phyloP scores from a whole-genome alignment of 2,888 invertebrate genomes.

The Lasius fuliginosus region DNA sequence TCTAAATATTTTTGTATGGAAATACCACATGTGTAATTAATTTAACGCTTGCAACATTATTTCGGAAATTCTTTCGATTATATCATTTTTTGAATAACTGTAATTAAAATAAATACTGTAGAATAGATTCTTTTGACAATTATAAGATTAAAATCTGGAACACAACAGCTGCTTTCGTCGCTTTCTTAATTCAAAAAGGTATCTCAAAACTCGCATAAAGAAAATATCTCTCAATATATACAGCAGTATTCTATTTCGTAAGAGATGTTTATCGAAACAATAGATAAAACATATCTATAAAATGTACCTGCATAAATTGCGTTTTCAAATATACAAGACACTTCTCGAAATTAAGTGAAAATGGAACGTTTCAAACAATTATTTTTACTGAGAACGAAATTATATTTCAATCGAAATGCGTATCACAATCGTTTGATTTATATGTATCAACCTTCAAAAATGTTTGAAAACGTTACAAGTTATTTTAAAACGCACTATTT shows the following conservation, averaged over 20 bases:
- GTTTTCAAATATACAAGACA: too few species aligned
- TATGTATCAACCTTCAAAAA: too few species aligned
- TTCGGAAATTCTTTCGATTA: neutral
- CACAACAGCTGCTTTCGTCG: neutral
- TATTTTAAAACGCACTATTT: neutral
- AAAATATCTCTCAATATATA: neutral
- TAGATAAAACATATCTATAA: too few species aligned
- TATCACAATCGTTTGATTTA: too few species aligned
- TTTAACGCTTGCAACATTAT: neutral
- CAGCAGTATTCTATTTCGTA: too few species aligned
- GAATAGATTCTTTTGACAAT: neutral
- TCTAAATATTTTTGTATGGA: neutral
- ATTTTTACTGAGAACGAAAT: too few species aligned
- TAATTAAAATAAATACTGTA: neutral
- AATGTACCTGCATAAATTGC: too few species aligned
- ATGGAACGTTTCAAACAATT: too few species aligned
- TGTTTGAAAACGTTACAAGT: neutral
- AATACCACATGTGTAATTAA: neutral
- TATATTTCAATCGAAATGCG: too few species aligned
- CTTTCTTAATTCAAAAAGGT: neutral
- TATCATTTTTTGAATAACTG: neutral
- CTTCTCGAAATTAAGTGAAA: too few species aligned
- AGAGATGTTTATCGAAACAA: too few species aligned
- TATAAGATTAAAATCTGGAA: slow-evolving; percentile 15
- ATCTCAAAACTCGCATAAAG: neutral